Evolutionary conservation across 2,888 invertebrate species (phyloP).

Genomic region (Xestoiulus laeticollis): DNA sequence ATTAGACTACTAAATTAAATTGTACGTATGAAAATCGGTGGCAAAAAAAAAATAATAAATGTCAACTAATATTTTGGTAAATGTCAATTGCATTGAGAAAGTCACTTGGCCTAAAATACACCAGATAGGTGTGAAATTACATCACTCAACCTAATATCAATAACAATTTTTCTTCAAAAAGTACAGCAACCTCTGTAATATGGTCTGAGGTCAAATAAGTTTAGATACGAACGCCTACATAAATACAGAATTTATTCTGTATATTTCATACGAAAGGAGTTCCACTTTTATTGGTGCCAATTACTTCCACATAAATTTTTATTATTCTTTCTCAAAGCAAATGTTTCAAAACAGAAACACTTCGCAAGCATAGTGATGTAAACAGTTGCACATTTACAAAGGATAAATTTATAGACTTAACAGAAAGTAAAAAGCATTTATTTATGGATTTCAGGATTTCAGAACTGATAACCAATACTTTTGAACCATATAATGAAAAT

Average conservation of each 20-base stretch:
- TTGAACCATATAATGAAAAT: no score
- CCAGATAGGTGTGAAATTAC: not conserved
- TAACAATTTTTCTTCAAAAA: not conserved
- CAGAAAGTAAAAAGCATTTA: no score
- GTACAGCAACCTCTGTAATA: not conserved
- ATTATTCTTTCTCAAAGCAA: no score
- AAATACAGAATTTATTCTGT: not conserved
- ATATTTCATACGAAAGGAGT: no score
- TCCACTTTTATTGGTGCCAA: no score
- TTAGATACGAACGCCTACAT: not conserved
- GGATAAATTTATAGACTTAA: no score
- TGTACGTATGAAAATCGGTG: not conserved
- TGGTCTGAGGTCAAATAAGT: not conserved
- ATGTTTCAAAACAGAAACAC: no score
- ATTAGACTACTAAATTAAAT: not conserved
- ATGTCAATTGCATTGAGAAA: not conserved
- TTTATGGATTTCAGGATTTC: no score
- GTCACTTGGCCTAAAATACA: not conserved
- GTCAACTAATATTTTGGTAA: not conserved
- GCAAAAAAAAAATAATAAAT: not conserved
- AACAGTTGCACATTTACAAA: no score
- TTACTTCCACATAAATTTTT: no score
- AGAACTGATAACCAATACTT: no score
- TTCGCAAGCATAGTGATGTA: no score
- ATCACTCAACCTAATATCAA: not conserved